phyloP scores from a whole-genome alignment of 2,888 invertebrate species.

The Scaeva pyrastri region DNA sequence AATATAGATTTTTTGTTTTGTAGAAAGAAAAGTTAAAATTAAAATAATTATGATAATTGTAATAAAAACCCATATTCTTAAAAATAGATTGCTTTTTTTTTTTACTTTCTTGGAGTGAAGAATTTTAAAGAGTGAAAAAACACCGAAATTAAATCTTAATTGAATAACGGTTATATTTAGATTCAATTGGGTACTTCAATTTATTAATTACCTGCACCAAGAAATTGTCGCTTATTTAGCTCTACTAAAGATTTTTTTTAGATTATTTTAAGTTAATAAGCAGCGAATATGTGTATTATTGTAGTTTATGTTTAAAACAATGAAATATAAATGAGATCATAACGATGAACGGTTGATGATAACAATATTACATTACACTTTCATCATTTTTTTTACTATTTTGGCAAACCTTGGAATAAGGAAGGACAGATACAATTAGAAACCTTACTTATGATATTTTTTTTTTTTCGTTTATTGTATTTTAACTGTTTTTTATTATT shows the following conservation, averaged over 20 bases:
- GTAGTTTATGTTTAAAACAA: neutral
- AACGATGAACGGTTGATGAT: too few species aligned
- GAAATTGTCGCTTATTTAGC: constrained; percentile 22
- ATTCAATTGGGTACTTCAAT: neutral
- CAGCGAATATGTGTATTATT: neutral
- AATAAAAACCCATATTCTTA: constrained; percentile 52
- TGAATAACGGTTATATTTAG: neutral
- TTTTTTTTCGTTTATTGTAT: too few species aligned
- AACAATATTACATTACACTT: too few species aligned
- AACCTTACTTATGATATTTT: too few species aligned
- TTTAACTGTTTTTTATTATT: too few species aligned
- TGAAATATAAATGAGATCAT: too few species aligned
- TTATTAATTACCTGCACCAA: constrained; percentile 61
- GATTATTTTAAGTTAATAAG: neutral
- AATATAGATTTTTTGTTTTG: constrained; percentile 45
- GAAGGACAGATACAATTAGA: too few species aligned
- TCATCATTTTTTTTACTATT: too few species aligned
- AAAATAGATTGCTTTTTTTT: constrained; percentile 36
- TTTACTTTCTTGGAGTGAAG: neutral
- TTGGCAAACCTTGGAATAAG: too few species aligned
- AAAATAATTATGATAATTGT: constrained; percentile 44
- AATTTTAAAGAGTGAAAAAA: constrained; percentile 24
- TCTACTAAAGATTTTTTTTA: neutral
- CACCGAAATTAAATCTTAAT: constrained; percentile 18
- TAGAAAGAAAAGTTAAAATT: constrained; percentile 23